Evolutionary conservation across 2,113 vertebrate genomes (phyloP).

Genomic region (Acinonyx jubatus): DNA sequence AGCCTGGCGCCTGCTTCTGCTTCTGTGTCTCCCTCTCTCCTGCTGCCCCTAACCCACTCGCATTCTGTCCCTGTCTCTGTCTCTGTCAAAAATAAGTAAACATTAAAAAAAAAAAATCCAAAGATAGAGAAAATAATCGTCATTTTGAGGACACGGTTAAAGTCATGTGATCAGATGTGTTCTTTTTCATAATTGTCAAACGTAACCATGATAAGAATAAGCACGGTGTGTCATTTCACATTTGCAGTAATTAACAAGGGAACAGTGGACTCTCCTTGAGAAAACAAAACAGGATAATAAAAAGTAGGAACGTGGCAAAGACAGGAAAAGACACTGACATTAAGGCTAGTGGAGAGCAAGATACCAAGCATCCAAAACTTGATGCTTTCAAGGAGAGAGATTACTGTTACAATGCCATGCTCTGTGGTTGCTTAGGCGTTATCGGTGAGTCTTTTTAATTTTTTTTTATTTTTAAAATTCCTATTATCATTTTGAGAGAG

Average conservation of each 20-base stretch:
- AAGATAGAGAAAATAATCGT: background rate
- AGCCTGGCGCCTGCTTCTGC: too few relatives aligned
- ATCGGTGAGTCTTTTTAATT: background rate
- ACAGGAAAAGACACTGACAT: fast-evolving
- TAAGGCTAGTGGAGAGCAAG: background rate
- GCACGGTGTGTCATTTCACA: fast-evolving
- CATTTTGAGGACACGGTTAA: background rate
- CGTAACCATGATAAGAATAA: too few relatives aligned
- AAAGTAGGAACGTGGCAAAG: background rate
- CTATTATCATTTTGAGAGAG: too few relatives aligned
- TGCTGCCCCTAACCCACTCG: too few relatives aligned
- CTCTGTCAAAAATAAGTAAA: too few relatives aligned
- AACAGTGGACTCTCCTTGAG: background rate
- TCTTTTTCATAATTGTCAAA: background rate
- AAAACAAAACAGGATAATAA: background rate
- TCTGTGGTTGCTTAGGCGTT: background rate
- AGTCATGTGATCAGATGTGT: background rate
- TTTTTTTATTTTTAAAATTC: too few relatives aligned
- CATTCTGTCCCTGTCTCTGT: too few relatives aligned
- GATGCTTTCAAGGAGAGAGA: background rate
- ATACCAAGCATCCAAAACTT: background rate
- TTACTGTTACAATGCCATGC: background rate
- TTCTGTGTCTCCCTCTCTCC: too few relatives aligned
- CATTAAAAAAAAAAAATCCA: background rate
- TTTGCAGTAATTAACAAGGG: background rate